Conservation (phyloP, 23 tunicate species). For the Trididemnum clinides region DNA sequence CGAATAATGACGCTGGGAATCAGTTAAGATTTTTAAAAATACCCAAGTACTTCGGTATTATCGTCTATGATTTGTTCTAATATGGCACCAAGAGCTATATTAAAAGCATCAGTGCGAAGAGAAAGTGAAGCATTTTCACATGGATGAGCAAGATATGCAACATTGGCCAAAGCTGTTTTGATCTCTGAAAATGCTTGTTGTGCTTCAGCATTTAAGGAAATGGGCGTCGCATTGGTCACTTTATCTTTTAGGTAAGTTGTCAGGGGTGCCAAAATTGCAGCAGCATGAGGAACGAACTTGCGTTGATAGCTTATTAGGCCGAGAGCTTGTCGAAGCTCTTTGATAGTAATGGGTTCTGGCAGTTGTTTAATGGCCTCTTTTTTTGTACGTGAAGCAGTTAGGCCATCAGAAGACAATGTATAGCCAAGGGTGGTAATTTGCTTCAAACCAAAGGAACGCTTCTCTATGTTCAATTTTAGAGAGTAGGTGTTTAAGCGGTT, state of each 20-base stretch:
- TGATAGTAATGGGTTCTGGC: constrained; percentile 22
- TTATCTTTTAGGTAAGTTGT: neutral
- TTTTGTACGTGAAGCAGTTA: constrained; percentile 13
- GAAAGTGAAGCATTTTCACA: constrained; percentile 2
- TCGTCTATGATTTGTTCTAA: constrained; percentile 37
- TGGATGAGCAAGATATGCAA: constrained; percentile 4
- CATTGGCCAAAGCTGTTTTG: constrained; percentile 8
- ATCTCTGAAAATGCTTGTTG: constrained; percentile 9
- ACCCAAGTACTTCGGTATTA: constrained; percentile 10
- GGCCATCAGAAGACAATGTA: constrained; percentile 11
- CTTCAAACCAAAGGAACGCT: constrained; percentile 16
- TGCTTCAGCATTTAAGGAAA: neutral
- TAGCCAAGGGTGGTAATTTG: constrained; percentile 12
- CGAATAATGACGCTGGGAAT: constrained; percentile 18
- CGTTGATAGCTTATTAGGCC: constrained; percentile 22
- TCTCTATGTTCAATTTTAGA: constrained; percentile 10
- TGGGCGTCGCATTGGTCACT: neutral
- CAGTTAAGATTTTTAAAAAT: constrained; percentile 18
- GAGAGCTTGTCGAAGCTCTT: neutral
- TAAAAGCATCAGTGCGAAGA: constrained; percentile 22
- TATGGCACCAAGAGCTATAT: constrained; percentile 20
- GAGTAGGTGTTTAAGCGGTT: neutral
- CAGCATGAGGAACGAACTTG: constrained; percentile 6
- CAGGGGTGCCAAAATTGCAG: constrained; percentile 24
- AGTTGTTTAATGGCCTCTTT: constrained; percentile 24